These are phyloP conservation scores for Conopomorpha cramerella DNA, from an alignment of 1,140 invertebrate genomes.

Conservation along the genomic window DNA sequence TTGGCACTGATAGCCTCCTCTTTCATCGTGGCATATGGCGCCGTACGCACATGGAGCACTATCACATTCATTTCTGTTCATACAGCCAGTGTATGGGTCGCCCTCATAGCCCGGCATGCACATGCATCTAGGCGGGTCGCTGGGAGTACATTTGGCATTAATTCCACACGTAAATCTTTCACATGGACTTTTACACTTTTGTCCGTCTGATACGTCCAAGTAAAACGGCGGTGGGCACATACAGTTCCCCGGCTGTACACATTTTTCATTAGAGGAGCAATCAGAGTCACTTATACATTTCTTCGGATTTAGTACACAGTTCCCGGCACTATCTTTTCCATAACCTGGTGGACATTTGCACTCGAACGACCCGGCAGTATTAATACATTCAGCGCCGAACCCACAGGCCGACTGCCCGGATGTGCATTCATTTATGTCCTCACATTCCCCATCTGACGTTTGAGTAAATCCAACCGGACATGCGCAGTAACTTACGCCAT, in stretches of 20 bases:
- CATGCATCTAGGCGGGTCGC: constrained; percentile 85
- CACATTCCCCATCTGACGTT: constrained; percentile 74
- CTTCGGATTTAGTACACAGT: constrained; percentile 80
- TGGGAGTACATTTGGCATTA: constrained; percentile 90
- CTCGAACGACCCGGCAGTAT: constrained; percentile 75
- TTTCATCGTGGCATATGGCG: constrained; percentile 85
- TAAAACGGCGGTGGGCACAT: constrained; percentile 88
- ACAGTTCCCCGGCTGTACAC: constrained; percentile 87
- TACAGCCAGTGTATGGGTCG: constrained; percentile 80
- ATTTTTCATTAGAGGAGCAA: constrained; percentile 86
- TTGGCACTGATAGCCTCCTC: constrained; percentile 82
- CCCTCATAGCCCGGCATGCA: constrained; percentile 84
- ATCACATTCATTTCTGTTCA: constrained; percentile 81
- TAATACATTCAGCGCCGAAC: constrained; percentile 84
- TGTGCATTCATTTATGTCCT: constrained; percentile 83
- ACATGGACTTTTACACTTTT: constrained; percentile 88
- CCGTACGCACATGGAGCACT: constrained; percentile 82
- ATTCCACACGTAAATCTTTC: constrained; percentile 87
- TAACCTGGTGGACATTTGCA: constrained; percentile 81
- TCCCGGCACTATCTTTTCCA: constrained; percentile 65
- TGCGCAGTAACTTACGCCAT: constrained; percentile 88
- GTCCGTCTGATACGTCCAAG: constrained; percentile 76
- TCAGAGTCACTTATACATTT: constrained; percentile 80
- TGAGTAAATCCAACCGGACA: constrained; percentile 82
- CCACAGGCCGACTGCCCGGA: constrained; percentile 78